Conservation (phyloP, 2,797 vertebrate genomes). For the Phylloscopus collybita region DNA sequence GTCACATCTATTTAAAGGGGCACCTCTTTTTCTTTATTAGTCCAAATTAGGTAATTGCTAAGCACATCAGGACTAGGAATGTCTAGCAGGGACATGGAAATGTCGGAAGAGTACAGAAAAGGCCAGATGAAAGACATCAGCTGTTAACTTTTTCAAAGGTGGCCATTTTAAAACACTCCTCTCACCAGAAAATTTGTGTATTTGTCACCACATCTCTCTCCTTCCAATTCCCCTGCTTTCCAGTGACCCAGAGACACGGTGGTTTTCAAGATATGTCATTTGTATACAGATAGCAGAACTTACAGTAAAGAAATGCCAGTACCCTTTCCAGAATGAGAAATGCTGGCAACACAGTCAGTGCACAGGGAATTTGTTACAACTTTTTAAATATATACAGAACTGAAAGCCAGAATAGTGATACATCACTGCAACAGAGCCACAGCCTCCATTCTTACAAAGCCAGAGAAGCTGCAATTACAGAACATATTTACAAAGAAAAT, state of each 20-base stretch:
- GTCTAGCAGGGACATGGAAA: neutral
- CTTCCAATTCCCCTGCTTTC: neutral
- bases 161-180: neutral
- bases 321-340: neutral
- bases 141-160: neutral
- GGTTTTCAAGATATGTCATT: neutral
- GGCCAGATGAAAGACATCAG: neutral
- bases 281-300: neutral
- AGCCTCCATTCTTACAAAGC: neutral
- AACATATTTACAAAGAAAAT: neutral
- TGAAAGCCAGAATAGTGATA: neutral
- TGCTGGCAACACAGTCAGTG: neutral
- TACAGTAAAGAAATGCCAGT: neutral
- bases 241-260: neutral
- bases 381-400: neutral
- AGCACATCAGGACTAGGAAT: neutral
- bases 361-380: neutral
- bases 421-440: neutral
- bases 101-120: neutral
- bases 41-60: neutral
- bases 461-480: rapidly evolving
- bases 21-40: neutral
- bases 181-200: neutral
- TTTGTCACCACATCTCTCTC: neutral
- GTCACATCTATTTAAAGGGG: neutral